These are phyloP conservation scores for Cichladusa arquata DNA, from an alignment of 2,113 vertebrate species.

Conservation along the genomic window DNA sequence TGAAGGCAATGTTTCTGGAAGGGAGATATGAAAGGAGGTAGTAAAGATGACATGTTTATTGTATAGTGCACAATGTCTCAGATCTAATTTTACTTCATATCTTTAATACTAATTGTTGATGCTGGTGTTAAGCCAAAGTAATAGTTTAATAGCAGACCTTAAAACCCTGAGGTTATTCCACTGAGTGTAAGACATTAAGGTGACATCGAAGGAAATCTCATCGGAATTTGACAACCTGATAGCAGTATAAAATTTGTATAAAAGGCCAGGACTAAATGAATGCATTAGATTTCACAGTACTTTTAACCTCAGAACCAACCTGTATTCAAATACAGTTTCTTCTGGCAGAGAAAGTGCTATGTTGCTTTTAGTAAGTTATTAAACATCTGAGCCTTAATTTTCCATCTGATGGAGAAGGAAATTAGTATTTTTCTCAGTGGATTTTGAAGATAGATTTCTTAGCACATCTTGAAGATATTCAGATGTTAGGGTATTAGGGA, in stretches of 20 bases:
- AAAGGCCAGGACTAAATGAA: background rate
- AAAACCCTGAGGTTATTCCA: background rate
- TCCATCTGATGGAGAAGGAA: background rate
- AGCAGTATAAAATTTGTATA: background rate
- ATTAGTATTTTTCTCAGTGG: background rate
- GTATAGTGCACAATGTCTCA: background rate
- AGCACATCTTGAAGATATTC: background rate
- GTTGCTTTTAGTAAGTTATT: slow-evolving; percentile 32
- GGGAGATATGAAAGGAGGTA: background rate
- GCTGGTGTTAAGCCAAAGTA: background rate
- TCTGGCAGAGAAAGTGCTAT: background rate
- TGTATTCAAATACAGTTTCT: background rate
- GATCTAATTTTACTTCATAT: background rate
- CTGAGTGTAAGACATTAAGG: background rate
- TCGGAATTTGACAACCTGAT: background rate
- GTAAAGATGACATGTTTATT: background rate
- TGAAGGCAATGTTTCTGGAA: background rate
- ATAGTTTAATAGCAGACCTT: background rate
- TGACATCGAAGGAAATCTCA: background rate
- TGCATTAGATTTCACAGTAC: background rate
- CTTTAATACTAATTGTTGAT: background rate
- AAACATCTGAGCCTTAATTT: slow-evolving; percentile 25
- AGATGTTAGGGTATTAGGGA: background rate
- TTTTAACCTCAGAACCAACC: background rate
- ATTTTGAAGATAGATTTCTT: slow-evolving; percentile 4